phyloP scores from a whole-genome alignment of 2,888 invertebrate genomes.

The Platerodrilus igneus region DNA sequence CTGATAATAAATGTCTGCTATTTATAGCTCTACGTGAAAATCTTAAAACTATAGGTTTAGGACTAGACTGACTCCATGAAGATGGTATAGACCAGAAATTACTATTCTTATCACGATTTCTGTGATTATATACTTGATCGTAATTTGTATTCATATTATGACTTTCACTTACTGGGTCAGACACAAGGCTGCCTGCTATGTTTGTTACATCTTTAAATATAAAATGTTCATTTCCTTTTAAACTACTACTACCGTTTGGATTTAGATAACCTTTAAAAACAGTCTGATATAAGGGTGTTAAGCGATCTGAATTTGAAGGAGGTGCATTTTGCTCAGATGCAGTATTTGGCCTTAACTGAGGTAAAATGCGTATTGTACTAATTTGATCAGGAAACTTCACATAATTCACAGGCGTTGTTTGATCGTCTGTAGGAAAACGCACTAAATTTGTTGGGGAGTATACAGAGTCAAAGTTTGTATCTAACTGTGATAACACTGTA shows the following conservation, averaged over 20 bases:
- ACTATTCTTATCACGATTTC: slow-evolving; percentile 35
- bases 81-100: slow-evolving; percentile 36
- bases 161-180: slow-evolving; percentile 3
- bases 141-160: slow-evolving; percentile 10
- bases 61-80: slow-evolving; percentile 32
- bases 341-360: slow-evolving; percentile 6
- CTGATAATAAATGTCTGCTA: slow-evolving; percentile 13
- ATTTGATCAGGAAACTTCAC: slow-evolving; percentile 12
- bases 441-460: slow-evolving; percentile 14
- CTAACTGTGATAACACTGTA: too few species aligned
- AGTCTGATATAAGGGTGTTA: too few species aligned
- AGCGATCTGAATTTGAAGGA: too few species aligned
- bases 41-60: slow-evolving; percentile 39
- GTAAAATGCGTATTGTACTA: slow-evolving; percentile 6
- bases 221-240: slow-evolving; percentile 13
- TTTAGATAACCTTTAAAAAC: too few species aligned
- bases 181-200: slow-evolving; percentile 3
- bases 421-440: slow-evolving; percentile 20
- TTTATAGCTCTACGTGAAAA: slow-evolving; percentile 36
- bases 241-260: too few species aligned
- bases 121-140: slow-evolving; percentile 24
- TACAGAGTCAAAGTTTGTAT: too few species aligned
- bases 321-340: slow-evolving; percentile 9
- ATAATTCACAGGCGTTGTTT: slow-evolving; percentile 7
- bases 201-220: slow-evolving; percentile 12